Evolutionary conservation across 2,888 invertebrate genomes (phyloP).

Genomic region (Micropterix aruncella): DNA sequence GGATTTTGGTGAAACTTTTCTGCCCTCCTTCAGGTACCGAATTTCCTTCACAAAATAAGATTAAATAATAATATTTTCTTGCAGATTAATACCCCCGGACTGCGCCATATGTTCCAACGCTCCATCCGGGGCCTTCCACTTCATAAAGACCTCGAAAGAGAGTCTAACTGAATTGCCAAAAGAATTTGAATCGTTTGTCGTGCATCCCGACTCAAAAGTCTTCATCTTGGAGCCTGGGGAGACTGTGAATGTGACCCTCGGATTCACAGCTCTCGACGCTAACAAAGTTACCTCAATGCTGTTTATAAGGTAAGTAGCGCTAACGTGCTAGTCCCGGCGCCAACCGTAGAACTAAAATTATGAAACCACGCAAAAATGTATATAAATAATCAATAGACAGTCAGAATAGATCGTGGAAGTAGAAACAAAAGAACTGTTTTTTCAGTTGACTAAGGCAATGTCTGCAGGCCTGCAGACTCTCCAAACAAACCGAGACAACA

Average conservation of each 20-base stretch:
- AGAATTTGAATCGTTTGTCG: neutral
- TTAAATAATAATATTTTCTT: constrained; percentile 2
- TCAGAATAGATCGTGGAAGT: no score
- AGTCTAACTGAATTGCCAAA: neutral
- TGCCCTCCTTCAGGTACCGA: no score
- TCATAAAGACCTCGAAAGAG: constrained; percentile 1
- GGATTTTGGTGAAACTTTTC: no score
- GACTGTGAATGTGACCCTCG: constrained; percentile 29
- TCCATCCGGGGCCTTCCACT: constrained; percentile 8
- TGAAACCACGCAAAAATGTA: no score
- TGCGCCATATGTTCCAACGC: constrained; percentile 8
- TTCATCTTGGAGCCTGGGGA: constrained; percentile 43
- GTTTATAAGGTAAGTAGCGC: constrained; percentile 37
- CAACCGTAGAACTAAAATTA: no score
- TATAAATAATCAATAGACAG: no score
- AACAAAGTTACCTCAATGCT: constrained; percentile 32
- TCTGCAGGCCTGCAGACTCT: no score
- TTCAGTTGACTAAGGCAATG: no score
- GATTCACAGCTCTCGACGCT: constrained; percentile 29
- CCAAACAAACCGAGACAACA: no score
- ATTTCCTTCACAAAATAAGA: no score
- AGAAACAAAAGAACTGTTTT: no score
- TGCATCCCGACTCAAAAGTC: constrained; percentile 13
- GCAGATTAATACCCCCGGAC: constrained; percentile 8
- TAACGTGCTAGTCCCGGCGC: no score